Evolutionary conservation across 1,140 invertebrate genomes (phyloP).

Genomic region (Sarcophaga peregrina): DNA sequence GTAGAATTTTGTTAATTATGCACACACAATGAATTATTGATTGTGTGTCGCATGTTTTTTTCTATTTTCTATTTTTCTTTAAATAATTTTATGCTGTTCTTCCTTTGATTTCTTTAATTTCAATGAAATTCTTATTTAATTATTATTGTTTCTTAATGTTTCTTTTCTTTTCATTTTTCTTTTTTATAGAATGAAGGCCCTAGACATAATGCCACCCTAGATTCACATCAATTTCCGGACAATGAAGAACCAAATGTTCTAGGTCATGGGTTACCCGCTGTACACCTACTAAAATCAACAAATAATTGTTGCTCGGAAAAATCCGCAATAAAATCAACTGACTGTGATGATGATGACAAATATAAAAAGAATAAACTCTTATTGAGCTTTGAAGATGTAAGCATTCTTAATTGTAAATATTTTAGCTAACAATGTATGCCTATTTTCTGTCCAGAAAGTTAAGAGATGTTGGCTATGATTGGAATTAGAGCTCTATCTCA

Average conservation of each 20-base stretch:
- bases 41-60: not conserved
- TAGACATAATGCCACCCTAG: slow-evolving; percentile 25
- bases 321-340: not conserved
- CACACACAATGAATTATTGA: not conserved
- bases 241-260: slow-evolving; percentile 63
- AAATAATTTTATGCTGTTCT: not conserved
- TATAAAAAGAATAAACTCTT: slow-evolving; percentile 57
- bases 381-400: slow-evolving; percentile 64
- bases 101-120: not conserved
- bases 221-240: slow-evolving; percentile 61
- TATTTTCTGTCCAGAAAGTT: not conserved
- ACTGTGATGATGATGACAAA: slow-evolving; percentile 49
- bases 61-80: not conserved
- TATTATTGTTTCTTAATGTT: slow-evolving; percentile 24
- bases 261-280: slow-evolving; percentile 55
- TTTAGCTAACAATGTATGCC: too few relatives aligned
- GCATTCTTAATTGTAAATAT: slow-evolving; percentile 32
- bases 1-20: not conserved
- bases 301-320: slow-evolving; percentile 4
- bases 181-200: slow-evolving; percentile 42
- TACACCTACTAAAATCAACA: not conserved
- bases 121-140: slow-evolving; percentile 14
- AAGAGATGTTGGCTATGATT: not conserved
- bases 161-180: not conserved
- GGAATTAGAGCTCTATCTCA: too few relatives aligned